Evolutionary conservation across 2,888 invertebrate genomes (phyloP).

Genomic region (Oligia strigilis): DNA sequence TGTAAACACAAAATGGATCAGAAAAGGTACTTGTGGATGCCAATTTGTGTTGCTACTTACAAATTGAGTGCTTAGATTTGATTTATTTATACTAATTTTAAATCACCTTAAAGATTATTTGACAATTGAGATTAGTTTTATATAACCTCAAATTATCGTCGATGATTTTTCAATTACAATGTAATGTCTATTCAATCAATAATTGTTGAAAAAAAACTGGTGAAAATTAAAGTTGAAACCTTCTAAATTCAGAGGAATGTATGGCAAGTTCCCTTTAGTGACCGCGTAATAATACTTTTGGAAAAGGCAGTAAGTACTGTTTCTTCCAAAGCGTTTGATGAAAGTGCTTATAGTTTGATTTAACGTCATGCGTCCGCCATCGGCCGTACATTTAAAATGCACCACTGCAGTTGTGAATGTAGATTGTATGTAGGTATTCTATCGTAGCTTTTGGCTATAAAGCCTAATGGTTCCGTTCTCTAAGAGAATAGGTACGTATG

Average conservation of each 20-base stretch:
- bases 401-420: slow-evolving; percentile 7
- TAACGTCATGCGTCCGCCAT: neutral
- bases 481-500: slow-evolving; percentile 39
- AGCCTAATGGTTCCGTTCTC: slow-evolving; percentile 30
- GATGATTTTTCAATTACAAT: neutral
- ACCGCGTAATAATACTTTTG: too few relatives aligned
- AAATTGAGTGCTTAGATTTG: neutral
- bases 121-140: neutral
- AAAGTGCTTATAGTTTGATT: neutral
- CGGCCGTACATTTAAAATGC: slow-evolving; percentile 24
- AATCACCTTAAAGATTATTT: neutral
- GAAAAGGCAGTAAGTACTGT: neutral
- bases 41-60: neutral
- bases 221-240: neutral
- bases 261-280: neutral
- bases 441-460: slow-evolving; percentile 25
- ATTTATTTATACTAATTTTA: neutral
- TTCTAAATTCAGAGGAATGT: neutral
- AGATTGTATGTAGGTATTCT: slow-evolving; percentile 10
- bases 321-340: neutral
- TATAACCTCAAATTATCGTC: neutral
- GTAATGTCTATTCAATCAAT: neutral
- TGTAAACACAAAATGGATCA: neutral
- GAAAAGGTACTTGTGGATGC: neutral
- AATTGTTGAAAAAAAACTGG: neutral